Evolutionary conservation across 1,140 invertebrate genomes (phyloP).

Genomic region (Neuroterus valhalla): DNA sequence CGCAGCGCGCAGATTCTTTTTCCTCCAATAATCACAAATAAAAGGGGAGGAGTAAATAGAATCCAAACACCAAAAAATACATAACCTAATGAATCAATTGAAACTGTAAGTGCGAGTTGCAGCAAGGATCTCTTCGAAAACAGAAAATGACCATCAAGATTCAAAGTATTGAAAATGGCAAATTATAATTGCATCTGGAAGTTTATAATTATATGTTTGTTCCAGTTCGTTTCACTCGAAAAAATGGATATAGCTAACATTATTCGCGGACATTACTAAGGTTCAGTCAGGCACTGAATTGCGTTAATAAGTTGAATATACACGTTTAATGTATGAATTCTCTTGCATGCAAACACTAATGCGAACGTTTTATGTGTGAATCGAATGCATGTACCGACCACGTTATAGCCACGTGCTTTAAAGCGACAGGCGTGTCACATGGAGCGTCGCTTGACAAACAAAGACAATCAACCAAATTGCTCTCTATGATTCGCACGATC

Average conservation of each 20-base stretch:
- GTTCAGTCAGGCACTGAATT: conserved; percentile 1
- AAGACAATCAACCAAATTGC: conserved; percentile 56
- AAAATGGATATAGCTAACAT: not conserved
- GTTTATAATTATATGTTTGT: not conserved
- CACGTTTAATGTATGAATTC: not conserved
- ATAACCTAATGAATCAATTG: too few relatives aligned
- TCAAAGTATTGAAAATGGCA: too few relatives aligned
- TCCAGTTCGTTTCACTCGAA: not conserved
- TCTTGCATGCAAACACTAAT: not conserved
- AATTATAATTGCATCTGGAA: too few relatives aligned
- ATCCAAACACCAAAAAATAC: too few relatives aligned
- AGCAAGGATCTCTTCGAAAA: too few relatives aligned
- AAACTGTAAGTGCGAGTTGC: too few relatives aligned
- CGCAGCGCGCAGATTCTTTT: too few relatives aligned
- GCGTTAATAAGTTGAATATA: not conserved
- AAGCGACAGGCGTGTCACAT: conserved; percentile 52
- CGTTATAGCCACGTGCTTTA: conserved; percentile 60
- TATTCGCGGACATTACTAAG: not conserved
- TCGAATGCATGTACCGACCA: conserved; percentile 54
- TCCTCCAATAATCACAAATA: too few relatives aligned
- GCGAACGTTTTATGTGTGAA: conserved; percentile 3
- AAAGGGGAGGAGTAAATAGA: too few relatives aligned
- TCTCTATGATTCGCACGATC: not conserved
- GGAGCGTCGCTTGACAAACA: conserved; percentile 47
- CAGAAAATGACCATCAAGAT: too few relatives aligned